Evolutionary conservation across 2,888 invertebrate species (phyloP), one percentile per base, ranked within the genome.

Genomic region (Drosophila colorata): DNA sequence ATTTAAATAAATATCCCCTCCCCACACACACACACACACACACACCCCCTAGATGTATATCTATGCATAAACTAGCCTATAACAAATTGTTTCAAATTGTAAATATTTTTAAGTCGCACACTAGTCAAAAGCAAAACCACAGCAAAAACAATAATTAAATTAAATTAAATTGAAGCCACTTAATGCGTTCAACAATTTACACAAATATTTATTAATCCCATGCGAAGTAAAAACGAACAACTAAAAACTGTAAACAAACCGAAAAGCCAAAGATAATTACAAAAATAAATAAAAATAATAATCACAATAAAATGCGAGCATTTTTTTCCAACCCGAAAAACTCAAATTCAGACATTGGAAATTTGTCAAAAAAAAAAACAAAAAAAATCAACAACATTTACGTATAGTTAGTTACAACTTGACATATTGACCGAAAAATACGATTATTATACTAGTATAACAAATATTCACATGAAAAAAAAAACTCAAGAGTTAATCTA

Each of bases 51-150:
- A 49, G 9, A 49, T 41, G 52, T 47, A 57, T 8, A 46, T 31
- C 31, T 68, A 58, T 59, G 46, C 64, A 57, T 47, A 64, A 73
- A 28, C 61, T 78, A 78, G 78, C 48, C 48, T 23, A 41, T 61
- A 74, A 88, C 65, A 82, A 86, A 86, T 87, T 87, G 81, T 85
- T 80, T 79, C 49, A 70, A 86, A 77, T 80, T 84, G 89, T 87
- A 87, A 78, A 89, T 87, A 88, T 55, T 73, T 71, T 88, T 88
- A 84, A 80, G 87, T 88, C 78, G 84, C 84, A 84, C 85, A 85
- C 85, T 85, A 85, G 85, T 85, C 85, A 85, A 73, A 63, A 65
- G 47, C 14, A 64, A 69, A 65, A 69, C 61, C 68, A 73, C 66
- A 86, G 60, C 68, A 85, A 86, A 80, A 33, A 33, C 70, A 69